A percentile compares a stretch with the other conserved stretches of the same genome.
Evolutionary conservation across 2,797 vertebrate genomes (phyloP).

Genomic region (Alosa sapidissima): DNA sequence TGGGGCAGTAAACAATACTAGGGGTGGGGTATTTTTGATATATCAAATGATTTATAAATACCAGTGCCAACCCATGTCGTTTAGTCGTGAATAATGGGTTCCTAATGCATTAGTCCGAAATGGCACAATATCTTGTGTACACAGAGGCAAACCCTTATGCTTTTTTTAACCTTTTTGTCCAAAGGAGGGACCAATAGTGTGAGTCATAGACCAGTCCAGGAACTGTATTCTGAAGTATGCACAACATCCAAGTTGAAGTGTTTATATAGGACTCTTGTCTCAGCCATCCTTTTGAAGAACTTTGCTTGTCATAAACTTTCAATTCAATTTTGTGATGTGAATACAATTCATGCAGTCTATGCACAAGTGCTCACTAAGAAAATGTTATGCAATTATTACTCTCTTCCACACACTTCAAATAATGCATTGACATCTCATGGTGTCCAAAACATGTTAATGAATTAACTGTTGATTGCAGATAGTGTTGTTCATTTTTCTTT

Average conservation of each 20-base stretch:
- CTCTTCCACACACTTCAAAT: neutral
- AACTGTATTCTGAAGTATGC: conserved; percentile 62
- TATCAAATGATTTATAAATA: conserved; percentile 43
- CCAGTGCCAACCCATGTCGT: conserved; percentile 19
- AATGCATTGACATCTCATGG: neutral
- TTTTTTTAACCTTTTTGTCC: conserved; percentile 2
- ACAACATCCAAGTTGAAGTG: neutral
- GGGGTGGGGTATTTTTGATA: conserved; percentile 25
- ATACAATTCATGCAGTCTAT: neutral
- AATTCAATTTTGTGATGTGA: neutral
- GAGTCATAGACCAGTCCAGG: conserved; percentile 64
- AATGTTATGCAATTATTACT: neutral
- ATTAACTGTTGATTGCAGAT: neutral
- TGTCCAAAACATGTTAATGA: neutral
- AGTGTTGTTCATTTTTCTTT: neutral
- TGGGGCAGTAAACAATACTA: neutral
- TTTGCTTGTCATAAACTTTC: neutral
- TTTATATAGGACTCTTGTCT: neutral
- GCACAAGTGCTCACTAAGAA: neutral
- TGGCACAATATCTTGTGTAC: conserved; percentile 28
- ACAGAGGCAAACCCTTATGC: conserved; percentile 46
- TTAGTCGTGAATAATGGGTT: conserved; percentile 7
- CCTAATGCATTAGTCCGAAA: conserved; percentile 29
- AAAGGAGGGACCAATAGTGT: conserved; percentile 29
- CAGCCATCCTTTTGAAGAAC: neutral